Percentiles rank a stretch among this genome's conserved stretches.
phyloP scores from a whole-genome alignment of 1,140 invertebrate species.

The Monomorium pharaonis region DNA sequence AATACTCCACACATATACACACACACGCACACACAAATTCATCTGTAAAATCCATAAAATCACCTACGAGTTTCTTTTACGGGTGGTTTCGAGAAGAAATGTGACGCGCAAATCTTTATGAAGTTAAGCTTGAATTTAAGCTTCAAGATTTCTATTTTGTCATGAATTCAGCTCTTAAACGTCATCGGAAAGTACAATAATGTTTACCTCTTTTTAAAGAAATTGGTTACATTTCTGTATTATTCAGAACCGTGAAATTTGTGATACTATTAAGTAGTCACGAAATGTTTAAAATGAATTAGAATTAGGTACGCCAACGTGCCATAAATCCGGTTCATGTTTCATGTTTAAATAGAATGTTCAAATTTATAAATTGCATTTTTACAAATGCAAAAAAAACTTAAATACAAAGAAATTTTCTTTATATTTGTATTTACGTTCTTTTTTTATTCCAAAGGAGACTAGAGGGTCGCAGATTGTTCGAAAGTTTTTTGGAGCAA shows the following conservation, averaged over 20 bases:
- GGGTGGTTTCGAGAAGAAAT: neutral
- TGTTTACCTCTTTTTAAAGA: neutral
- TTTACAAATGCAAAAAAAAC: neutral
- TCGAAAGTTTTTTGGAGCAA: no score
- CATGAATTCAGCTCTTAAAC: neutral
- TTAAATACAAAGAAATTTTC: neutral
- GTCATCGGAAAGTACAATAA: neutral
- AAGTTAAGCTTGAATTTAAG: no score
- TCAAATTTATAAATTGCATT: neutral
- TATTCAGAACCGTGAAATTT: neutral
- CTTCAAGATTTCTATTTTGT: neutral
- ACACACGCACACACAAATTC: constrained; percentile 5
- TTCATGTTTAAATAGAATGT: neutral
- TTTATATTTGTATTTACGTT: no score
- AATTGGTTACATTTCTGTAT: neutral
- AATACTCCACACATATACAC: constrained; percentile 27
- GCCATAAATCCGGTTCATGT: neutral
- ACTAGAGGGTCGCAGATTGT: no score
- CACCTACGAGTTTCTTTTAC: neutral
- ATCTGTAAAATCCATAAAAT: neutral
- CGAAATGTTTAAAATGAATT: neutral
- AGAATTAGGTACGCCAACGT: neutral
- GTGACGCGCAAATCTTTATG: neutral
- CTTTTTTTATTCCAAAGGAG: no score
- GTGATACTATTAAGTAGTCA: neutral